These are phyloP conservation scores for Gulo gulo DNA, from an alignment of 2,113 vertebrate genomes.

Conservation along the genomic window DNA sequence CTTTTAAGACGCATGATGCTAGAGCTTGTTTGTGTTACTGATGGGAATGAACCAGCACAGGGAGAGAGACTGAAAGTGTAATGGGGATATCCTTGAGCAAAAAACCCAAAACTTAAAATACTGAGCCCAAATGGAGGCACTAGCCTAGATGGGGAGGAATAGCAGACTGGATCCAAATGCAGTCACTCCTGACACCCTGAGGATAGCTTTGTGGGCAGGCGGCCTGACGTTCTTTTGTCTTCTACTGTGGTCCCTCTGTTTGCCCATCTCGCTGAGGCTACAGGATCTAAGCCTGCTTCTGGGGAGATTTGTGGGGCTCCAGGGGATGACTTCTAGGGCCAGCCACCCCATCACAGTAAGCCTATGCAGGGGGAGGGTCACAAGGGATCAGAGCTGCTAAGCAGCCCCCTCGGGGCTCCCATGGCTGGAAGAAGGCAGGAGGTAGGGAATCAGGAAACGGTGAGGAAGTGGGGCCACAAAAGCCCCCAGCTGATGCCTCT, in stretches of 20 bases:
- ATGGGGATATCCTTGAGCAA: neutral
- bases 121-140: neutral
- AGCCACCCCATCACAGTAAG: neutral
- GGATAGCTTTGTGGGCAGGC: neutral
- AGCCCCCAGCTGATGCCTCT: neutral
- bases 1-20: neutral
- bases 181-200: neutral
- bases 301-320: neutral
- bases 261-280: neutral
- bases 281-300: neutral
- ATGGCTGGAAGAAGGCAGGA: fast-evolving
- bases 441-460: neutral
- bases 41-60: neutral
- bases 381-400: neutral
- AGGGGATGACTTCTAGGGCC: neutral
- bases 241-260: neutral
- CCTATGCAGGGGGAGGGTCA: neutral
- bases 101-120: neutral
- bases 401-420: neutral
- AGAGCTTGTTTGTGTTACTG: fast-evolving
- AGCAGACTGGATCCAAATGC: neutral
- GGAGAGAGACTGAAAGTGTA: too few relatives aligned
- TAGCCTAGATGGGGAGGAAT: neutral
- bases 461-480: neutral
- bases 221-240: neutral